phyloP scores from a whole-genome alignment of 2,797 vertebrate genomes.

The Sternarchorhynchus goeldii region DNA sequence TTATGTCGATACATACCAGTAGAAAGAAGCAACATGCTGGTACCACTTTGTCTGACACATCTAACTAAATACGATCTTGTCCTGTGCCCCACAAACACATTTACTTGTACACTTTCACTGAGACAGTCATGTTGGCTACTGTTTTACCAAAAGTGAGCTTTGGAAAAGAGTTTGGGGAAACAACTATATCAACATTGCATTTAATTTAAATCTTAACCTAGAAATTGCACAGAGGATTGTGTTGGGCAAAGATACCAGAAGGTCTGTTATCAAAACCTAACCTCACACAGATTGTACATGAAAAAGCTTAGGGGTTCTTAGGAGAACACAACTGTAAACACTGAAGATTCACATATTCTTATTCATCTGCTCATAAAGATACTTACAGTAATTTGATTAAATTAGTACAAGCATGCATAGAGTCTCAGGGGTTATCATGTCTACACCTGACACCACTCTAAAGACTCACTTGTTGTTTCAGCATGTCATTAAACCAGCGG shows the following conservation, averaged over 20 bases:
- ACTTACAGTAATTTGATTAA: conserved; percentile 15
- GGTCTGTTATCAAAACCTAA: too few species aligned
- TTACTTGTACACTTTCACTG: neutral
- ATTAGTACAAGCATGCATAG: neutral
- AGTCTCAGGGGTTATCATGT: neutral
- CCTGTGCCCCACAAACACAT: neutral
- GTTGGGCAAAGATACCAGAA: neutral
- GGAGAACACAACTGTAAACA: neutral
- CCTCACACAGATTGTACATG: neutral
- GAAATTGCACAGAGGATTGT: neutral
- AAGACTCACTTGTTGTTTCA: conserved; percentile 46
- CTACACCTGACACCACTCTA: neutral
- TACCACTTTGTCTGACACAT: conserved; percentile 5
- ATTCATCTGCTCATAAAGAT: neutral
- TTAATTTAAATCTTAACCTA: neutral
- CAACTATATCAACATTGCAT: neutral
- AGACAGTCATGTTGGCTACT: neutral
- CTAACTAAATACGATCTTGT: neutral
- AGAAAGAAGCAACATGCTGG: neutral
- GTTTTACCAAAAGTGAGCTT: conserved; percentile 2
- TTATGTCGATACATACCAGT: neutral
- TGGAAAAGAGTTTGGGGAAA: neutral
- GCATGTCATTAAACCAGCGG: conserved; percentile 48
- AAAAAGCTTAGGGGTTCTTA: neutral
- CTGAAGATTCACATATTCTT: neutral